These are phyloP conservation scores for Paragorgia papillata DNA, from an alignment of 92 coral and sea anemone genomes.

Conservation along the genomic window DNA sequence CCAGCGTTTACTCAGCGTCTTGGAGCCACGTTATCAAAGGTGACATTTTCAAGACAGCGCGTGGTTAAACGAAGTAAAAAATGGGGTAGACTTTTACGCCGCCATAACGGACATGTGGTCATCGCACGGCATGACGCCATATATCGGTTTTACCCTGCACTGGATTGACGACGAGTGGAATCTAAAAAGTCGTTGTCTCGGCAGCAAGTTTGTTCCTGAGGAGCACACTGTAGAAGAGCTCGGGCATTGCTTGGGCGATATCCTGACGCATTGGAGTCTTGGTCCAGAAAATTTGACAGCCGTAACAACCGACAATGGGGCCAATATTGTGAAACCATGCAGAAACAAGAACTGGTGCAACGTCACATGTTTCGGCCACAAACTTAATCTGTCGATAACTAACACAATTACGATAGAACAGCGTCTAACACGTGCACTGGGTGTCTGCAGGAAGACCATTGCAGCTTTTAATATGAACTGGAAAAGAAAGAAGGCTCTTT, in stretches of 20 bases:
- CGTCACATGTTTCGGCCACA: conserved; percentile 15
- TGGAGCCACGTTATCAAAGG: conserved; percentile 31
- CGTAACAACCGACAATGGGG: conserved; percentile 21
- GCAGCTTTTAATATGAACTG: conserved; percentile 36
- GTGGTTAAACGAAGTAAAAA: conserved; percentile 21
- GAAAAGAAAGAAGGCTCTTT: conserved; percentile 24
- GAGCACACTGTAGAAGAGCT: conserved; percentile 24
- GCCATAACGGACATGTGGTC: conserved; percentile 33
- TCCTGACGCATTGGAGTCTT: conserved; percentile 18
- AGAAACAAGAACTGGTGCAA: conserved; percentile 1
- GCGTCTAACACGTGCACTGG: conserved; percentile 12
- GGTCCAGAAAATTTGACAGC: conserved; percentile 1
- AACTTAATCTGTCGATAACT: background rate
- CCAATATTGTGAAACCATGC: conserved; percentile 15
- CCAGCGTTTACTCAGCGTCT: conserved; percentile 16
- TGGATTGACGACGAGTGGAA: conserved; percentile 27
- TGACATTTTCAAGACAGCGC: conserved; percentile 22
- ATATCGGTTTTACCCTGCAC: conserved; percentile 34
- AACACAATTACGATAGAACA: conserved; percentile 11
- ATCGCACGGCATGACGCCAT: conserved; percentile 18
- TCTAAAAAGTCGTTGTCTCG: conserved; percentile 14
- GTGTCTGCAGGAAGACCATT: conserved; percentile 21
- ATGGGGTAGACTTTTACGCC: conserved; percentile 16
- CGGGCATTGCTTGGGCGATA: conserved; percentile 7
- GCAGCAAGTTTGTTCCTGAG: conserved; percentile 16